Conservation (phyloP, 2,888 invertebrate species). For the Flexamia atlantica region DNA sequence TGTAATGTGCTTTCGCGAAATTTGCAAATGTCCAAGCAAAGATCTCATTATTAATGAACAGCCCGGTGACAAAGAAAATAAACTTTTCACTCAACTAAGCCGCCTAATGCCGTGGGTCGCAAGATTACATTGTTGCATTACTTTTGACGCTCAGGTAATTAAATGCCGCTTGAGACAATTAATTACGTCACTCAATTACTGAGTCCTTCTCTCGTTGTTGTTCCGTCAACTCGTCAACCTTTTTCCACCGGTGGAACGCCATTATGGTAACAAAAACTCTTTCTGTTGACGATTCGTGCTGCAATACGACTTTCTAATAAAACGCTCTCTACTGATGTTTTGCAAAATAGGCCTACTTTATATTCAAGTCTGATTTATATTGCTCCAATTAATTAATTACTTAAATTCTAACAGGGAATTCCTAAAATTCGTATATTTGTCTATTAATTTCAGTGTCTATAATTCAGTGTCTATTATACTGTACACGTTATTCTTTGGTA, state of each 20-base stretch:
- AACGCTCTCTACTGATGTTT: too few relatives aligned
- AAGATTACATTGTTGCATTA: slow-evolving; percentile 30
- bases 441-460: too few relatives aligned
- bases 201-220: neutral
- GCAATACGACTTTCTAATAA: too few relatives aligned
- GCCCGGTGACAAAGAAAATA: neutral
- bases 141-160: slow-evolving; percentile 30
- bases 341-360: too few relatives aligned
- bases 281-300: too few relatives aligned
- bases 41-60: neutral
- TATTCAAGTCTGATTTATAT: too few relatives aligned
- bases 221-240: neutral
- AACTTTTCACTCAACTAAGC: slow-evolving; percentile 37
- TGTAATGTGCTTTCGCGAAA: neutral
- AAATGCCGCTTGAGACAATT: slow-evolving; percentile 18
- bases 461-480: too few relatives aligned
- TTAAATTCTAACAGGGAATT: too few relatives aligned
- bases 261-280: too few relatives aligned
- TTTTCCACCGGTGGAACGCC: neutral
- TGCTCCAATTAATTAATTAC: too few relatives aligned
- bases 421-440: too few relatives aligned
- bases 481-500: too few relatives aligned
- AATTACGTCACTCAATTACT: slow-evolving; percentile 7
- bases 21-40: neutral
- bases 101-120: neutral